Conservation (phyloP, 1,140 invertebrate genomes). For the Hyphantria cunea region DNA sequence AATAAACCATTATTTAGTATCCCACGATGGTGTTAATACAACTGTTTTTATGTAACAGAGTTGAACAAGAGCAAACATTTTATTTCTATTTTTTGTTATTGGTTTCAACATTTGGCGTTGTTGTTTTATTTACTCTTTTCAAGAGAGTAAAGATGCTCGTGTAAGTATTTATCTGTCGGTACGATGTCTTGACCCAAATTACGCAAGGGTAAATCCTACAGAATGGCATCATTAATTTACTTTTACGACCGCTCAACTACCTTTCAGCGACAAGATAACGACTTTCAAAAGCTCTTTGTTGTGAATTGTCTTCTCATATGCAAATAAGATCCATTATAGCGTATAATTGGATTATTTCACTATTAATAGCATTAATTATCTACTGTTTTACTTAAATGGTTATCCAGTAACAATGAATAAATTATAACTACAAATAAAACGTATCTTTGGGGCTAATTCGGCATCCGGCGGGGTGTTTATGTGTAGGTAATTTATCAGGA, state of each 20-base stretch:
- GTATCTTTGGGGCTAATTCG: conserved; percentile 1
- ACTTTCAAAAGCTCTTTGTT: conserved; percentile 11
- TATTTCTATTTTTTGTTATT: background rate
- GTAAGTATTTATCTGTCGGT: conserved; percentile 27
- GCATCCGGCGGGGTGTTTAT: conserved; percentile 1
- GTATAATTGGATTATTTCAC: conserved; percentile 7
- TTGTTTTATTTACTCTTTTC: background rate
- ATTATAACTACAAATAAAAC: too few species aligned
- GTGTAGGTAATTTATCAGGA: conserved; percentile 36
- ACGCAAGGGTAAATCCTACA: conserved; percentile 23
- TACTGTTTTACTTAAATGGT: conserved; percentile 1
- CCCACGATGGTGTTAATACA: background rate
- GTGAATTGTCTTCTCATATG: conserved; percentile 14
- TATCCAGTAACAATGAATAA: background rate
- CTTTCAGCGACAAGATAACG: conserved; percentile 40
- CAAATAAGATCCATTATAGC: conserved; percentile 10
- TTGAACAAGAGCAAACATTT: too few species aligned
- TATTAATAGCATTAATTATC: conserved; percentile 5
- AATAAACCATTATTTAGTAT: conserved; percentile 4
- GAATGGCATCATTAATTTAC: conserved; percentile 36
- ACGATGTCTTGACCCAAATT: conserved; percentile 38
- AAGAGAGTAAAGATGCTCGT: background rate
- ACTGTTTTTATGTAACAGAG: background rate
- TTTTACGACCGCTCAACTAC: conserved; percentile 37
- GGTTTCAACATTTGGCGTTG: too few species aligned